Evolutionary conservation across 2,888 invertebrate genomes (phyloP).

Genomic region (Pollenia griseotomentosa): DNA sequence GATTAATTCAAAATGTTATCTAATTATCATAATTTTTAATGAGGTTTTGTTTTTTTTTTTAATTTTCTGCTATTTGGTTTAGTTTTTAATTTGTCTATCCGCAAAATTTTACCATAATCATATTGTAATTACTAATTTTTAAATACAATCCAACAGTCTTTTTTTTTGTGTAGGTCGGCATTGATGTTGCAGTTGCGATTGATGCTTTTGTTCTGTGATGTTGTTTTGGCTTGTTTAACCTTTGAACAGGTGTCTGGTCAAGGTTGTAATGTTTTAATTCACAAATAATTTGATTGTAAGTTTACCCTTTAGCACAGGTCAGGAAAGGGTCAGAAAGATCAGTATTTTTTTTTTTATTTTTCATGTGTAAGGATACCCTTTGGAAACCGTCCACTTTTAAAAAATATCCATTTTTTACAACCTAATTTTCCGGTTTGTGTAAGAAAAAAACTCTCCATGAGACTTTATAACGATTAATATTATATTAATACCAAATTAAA

Average conservation of each 20-base stretch:
- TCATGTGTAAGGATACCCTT: no score
- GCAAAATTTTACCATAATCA: conserved; percentile 64
- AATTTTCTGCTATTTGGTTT: conserved; percentile 11
- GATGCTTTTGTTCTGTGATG: neutral
- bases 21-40: conserved; percentile 64
- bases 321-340: no score
- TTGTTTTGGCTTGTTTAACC: conserved; percentile 15
- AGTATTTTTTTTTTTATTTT: no score
- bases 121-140: conserved; percentile 64
- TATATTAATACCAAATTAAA: no score
- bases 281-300: no score
- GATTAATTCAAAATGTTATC: conserved; percentile 64
- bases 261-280: no score
- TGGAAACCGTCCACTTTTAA: no score
- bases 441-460: no score
- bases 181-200: conserved; percentile 16
- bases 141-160: conserved; percentile 2
- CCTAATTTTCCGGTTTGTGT: no score
- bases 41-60: conserved; percentile 13
- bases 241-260: neutral
- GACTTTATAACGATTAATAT: no score
- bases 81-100: conserved; percentile 62
- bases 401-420: no score
- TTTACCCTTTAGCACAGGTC: no score
- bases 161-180: conserved; percentile 1